These are phyloP conservation scores for Ischnura elegans DNA, from an alignment of 2,888 invertebrate species.

Conservation along the genomic window DNA sequence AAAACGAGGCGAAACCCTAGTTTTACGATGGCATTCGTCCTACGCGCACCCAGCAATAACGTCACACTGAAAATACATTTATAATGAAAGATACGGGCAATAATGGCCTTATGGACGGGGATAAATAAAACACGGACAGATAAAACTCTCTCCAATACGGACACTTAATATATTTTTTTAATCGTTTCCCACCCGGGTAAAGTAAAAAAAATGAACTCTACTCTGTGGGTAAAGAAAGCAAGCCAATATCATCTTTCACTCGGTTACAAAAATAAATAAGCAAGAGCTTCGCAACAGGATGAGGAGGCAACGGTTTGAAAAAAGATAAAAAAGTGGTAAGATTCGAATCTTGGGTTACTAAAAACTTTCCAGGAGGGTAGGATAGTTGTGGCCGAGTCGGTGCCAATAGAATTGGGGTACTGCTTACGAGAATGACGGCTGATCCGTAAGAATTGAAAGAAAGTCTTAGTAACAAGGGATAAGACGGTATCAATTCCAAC, in stretches of 20 bases:
- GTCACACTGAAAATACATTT: constrained; percentile 6
- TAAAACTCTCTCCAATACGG: not conserved
- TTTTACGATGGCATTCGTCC: constrained; percentile 21
- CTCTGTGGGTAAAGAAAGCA: not conserved
- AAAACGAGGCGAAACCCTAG: not conserved
- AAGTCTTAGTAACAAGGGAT: no score
- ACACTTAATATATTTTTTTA: not conserved
- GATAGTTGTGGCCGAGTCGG: no score
- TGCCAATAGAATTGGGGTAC: no score
- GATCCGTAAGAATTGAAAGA: no score
- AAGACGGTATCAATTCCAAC: no score
- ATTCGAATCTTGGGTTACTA: no score
- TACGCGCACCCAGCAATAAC: not conserved
- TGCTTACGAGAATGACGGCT: no score
- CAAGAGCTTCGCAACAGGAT: not conserved
- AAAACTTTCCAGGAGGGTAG: no score
- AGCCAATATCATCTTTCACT: not conserved
- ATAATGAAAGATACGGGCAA: constrained; percentile 26
- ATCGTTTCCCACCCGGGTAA: not conserved
- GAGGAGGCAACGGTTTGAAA: not conserved
- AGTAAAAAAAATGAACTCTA: not conserved
- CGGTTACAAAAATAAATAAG: not conserved
- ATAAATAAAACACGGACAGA: constrained; percentile 10
- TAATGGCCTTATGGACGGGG: not conserved
- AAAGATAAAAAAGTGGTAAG: no score